These are phyloP conservation scores for Ispidina picta DNA, from an alignment of 2,797 vertebrate genomes.

Conservation along the genomic window DNA sequence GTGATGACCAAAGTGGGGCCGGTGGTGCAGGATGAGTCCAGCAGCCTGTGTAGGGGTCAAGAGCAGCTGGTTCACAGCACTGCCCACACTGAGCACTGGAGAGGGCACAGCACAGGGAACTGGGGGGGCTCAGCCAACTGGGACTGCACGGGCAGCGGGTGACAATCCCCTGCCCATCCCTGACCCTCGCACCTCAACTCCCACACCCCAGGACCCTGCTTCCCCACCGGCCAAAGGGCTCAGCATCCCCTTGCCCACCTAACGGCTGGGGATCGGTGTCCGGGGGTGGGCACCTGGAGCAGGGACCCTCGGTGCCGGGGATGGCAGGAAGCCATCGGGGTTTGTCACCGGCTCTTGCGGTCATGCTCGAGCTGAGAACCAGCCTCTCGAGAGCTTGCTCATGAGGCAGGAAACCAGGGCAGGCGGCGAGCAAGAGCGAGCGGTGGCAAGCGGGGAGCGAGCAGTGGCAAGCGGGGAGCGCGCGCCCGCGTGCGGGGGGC, in stretches of 20 bases:
- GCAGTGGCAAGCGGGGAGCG: not conserved
- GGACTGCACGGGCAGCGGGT: rapidly evolving
- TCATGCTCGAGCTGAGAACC: slow-evolving; percentile 11
- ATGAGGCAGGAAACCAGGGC: slow-evolving; percentile 68
- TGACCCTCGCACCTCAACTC: not conserved
- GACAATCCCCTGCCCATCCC: not conserved
- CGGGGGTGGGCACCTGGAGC: not conserved
- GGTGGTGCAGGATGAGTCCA: not conserved
- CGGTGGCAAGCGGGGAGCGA: not conserved
- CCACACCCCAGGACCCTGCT: rapidly evolving
- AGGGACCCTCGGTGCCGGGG: rapidly evolving
- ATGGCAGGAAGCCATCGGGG: slow-evolving; percentile 58
- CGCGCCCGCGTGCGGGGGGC: not conserved
- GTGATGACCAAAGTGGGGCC: not conserved
- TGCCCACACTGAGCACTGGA: rapidly evolving
- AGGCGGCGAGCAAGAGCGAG: not conserved
- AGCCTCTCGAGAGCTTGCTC: slow-evolving; percentile 29
- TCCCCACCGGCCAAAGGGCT: rapidly evolving
- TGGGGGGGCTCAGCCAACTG: rapidly evolving
- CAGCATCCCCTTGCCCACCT: not conserved
- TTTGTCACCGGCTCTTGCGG: slow-evolving; percentile 61
- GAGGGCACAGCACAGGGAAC: not conserved
- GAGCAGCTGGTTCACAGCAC: rapidly evolving
- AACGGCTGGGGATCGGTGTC: rapidly evolving
- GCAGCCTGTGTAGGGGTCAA: rapidly evolving